Evolutionary conservation across 64 coral and sea anemone species (phyloP), one percentile per base, ranked within the genome.

Genomic region (Pachyseris speciosa): DNA sequence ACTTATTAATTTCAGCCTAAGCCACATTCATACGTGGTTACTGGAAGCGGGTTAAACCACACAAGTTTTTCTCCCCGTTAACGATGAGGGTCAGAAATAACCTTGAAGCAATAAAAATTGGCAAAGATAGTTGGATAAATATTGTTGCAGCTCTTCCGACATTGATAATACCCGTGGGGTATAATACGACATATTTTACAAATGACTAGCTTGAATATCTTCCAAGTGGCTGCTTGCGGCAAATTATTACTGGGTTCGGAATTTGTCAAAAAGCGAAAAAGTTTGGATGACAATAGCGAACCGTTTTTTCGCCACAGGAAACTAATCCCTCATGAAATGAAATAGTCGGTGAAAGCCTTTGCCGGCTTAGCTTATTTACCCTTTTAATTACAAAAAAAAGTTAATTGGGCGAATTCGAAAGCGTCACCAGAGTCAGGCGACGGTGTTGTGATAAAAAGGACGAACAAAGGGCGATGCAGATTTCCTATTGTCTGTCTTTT

Each of bases 361-460:
- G 48, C 75, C 73, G 48, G 10, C 32, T 39, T 22, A 71, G 39
- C 34, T 9, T 40, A 22, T 40, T 61, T 60, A 40, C 51, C 7
- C 30, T 25, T 61, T 81, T 41, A 61, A 81, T 41, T 60, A 81
- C 8, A 34, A 19, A 36, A 40, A 22, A 15, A 60, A 27, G n/a
- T 61, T 60, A 61, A 24, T 61, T 24, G 53, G 9, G 5, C 4
- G n/a, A 34, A 10, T 57, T 26, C 20, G 52, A 20, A 37, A 26
- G 53, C 42, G 26, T n/a, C 20, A 38, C 29, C 24, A 36, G 50
- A 55, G 53, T 81, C 77, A 81, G 57, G 77, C 77, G 77, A 81
- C 32, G 31, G 77, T 37, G 77, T 61, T 60, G 32, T 61, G 52
- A 53, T 22, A 57, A 31, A 53, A 51, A 33, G 13, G 44, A 44